Conservation (phyloP, 2,113 vertebrate species). For the Oreocharis arfaki region DNA sequence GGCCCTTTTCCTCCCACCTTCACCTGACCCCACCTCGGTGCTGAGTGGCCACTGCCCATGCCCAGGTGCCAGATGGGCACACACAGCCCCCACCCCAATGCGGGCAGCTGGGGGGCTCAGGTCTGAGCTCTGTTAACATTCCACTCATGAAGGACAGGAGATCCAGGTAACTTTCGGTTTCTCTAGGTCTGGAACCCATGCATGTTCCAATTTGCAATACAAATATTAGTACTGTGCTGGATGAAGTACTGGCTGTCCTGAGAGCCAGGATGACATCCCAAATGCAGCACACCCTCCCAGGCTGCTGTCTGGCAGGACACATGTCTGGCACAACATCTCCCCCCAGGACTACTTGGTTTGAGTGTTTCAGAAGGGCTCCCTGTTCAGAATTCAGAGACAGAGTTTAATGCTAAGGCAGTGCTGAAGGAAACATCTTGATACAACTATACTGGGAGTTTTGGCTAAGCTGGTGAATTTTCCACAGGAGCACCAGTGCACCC, state of each 20-base stretch:
- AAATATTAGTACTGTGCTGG: neutral
- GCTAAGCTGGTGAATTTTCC: neutral
- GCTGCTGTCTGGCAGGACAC: neutral
- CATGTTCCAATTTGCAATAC: neutral
- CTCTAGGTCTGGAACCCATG: neutral
- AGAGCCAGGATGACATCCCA: neutral
- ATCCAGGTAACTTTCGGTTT: neutral
- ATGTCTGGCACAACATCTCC: neutral
- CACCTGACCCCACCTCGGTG: accelerated
- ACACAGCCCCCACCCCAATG: neutral
- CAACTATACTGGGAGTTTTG: neutral
- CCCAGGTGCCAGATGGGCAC: neutral
- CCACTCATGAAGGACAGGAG: neutral
- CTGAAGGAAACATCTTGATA: neutral
- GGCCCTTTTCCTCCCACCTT: neutral
- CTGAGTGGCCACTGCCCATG: neutral
- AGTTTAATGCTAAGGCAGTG: neutral
- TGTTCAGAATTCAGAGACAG: neutral
- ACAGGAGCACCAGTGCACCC: neutral
- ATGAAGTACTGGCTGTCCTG: neutral
- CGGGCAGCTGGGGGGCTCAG: neutral
- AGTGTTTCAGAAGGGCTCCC: neutral
- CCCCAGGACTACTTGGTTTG: neutral
- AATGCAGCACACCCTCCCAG: neutral
- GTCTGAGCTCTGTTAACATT: neutral